A percentile compares a stretch with the other conserved stretches of the same genome.
Conservation (phyloP, 2,888 invertebrate genomes). For the Malthinus flaveolus region DNA sequence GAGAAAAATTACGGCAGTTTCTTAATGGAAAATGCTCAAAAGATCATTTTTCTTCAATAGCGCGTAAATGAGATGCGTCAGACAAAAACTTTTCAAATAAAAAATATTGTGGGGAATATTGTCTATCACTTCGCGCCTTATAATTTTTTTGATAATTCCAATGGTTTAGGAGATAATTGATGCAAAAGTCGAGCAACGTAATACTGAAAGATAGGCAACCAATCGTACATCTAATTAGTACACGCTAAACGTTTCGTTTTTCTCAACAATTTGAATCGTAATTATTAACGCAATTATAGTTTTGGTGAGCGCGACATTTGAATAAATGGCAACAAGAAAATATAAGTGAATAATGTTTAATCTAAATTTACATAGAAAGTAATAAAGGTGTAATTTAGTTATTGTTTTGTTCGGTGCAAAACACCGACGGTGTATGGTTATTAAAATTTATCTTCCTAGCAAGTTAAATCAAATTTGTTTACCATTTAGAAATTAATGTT, state of each 20-base stretch:
- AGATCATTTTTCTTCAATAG: no score
- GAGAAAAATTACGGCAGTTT: no score
- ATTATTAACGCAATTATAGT: neutral
- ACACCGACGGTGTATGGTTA: constrained; percentile 3
- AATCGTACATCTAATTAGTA: no score
- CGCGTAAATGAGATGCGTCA: no score
- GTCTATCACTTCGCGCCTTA: no score
- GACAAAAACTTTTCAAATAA: no score
- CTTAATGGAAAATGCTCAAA: no score
- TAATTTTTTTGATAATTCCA: no score
- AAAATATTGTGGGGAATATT: no score
- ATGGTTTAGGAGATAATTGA: no score
- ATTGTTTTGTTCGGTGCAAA: constrained; percentile 5
- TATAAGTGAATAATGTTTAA: constrained; percentile 8
- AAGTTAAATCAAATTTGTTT: constrained; percentile 6
- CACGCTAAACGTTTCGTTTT: constrained; percentile 6
- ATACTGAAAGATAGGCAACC: no score
- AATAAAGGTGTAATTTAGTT: constrained; percentile 7
- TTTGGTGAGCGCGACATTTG: neutral
- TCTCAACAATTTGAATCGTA: neutral
- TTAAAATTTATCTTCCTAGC: constrained; percentile 8
- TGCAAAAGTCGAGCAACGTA: no score
- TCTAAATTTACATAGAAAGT: constrained; percentile 7
- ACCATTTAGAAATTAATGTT: constrained; percentile 6
- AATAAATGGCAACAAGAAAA: neutral